Evolutionary conservation across 2,797 vertebrate species (phyloP).

Genomic region (Falco novaeseelandiae): DNA sequence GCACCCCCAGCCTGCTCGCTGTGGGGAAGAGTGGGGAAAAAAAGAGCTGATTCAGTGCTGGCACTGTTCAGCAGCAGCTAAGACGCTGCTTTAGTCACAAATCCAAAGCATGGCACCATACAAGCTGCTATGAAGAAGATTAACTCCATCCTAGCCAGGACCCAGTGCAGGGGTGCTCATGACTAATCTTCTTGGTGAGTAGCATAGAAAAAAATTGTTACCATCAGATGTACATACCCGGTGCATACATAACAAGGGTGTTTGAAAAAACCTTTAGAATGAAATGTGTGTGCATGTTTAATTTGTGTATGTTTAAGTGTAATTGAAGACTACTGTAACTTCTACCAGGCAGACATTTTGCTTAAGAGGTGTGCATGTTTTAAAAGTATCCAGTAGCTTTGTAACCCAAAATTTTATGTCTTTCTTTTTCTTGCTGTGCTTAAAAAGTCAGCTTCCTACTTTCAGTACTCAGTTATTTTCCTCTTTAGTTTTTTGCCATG

Average conservation of each 20-base stretch:
- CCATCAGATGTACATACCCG: neutral
- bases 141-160: neutral
- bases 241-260: neutral
- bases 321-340: neutral
- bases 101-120: neutral
- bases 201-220: neutral
- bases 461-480: neutral
- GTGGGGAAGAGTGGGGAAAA: too few relatives aligned
- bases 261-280: neutral
- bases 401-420: neutral
- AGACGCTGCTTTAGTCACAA: neutral
- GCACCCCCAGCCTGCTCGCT: accelerated
- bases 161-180: neutral
- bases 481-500: neutral
- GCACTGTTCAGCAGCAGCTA: neutral
- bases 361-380: neutral
- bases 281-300: neutral
- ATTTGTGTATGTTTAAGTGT: neutral
- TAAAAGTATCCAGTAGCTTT: neutral
- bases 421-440: neutral
- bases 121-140: neutral
- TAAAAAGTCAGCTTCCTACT: neutral
- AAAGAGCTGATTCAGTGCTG: neutral
- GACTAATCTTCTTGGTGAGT: neutral
- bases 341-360: neutral